phyloP scores from a whole-genome alignment of 2,888 invertebrate species.

The Timema podura region DNA sequence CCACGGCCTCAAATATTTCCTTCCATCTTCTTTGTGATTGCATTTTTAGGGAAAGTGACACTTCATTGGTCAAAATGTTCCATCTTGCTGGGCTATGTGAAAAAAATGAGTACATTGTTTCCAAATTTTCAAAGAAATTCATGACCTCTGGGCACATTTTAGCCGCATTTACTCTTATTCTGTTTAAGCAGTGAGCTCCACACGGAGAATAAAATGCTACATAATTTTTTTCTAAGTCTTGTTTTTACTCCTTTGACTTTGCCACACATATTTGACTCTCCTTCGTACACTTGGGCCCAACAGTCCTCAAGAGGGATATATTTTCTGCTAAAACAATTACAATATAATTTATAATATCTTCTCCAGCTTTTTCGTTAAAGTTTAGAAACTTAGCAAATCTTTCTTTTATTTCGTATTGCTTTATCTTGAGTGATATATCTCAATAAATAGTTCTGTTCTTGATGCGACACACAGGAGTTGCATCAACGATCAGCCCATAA shows the following conservation, averaged over 20 bases:
- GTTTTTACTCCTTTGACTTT: neutral
- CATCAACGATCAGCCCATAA: neutral
- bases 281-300: neutral
- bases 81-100: neutral
- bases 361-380: neutral
- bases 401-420: constrained; percentile 7
- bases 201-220: too few relatives aligned
- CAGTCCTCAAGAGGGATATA: too few relatives aligned
- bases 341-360: too few relatives aligned
- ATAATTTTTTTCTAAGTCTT: neutral
- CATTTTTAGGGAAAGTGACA: too few relatives aligned
- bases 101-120: constrained; percentile 5
- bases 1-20: neutral
- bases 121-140: constrained; percentile 1
- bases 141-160: too few relatives aligned
- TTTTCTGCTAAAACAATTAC: too few relatives aligned
- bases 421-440: constrained; percentile 1
- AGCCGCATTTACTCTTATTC: too few relatives aligned
- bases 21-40: neutral
- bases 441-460: constrained; percentile 7
- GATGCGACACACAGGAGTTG: neutral
- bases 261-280: neutral
- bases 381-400: neutral
- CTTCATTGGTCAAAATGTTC: too few relatives aligned
- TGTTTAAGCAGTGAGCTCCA: too few relatives aligned